Evolutionary conservation across 2,888 invertebrate species (phyloP), one percentile per base, ranked within the genome.

Genomic region (Cryptus viduatorius): DNA sequence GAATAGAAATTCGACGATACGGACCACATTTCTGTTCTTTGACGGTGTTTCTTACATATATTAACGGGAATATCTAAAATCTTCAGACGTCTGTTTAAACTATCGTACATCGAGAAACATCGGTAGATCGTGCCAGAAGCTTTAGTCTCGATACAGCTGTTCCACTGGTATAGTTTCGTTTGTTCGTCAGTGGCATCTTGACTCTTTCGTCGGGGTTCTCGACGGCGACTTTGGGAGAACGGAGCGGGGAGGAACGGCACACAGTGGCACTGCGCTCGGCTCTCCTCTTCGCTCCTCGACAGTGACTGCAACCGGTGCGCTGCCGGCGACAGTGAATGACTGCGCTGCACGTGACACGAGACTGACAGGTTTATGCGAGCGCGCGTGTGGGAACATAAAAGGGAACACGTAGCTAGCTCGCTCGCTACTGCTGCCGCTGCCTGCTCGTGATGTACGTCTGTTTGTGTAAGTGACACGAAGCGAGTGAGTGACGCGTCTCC

Each of bases 301-400:
- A 84, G 84, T 85, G 85, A 85, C 86, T 87, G 83, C 86, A 82
- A 86, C 89, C 89, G 91, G 90, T 90, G 89, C 91, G 89, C 91
- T 92, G 92, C 87, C 89, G 89, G 90, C 90, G 92, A 93, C 92
- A 90, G 91, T 93, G 93, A 93, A 93, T 93, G 93, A 93, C 93
- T 93, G 92, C 91, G 87, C 92, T 93, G 93, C 92, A 87, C 90
- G 90, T 93, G 93, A 93, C 93, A 93, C 90, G 90, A 93, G 93
- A 93, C 93, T 93, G 93, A 93, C 93, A 93, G 93, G 93, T 93
- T 93, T 93, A 93, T 93, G 93, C 91, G 91, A 91, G 88, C 90
- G 90, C 91, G 90, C 90, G 91, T 91, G 92, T 92, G 93, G 91
- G 92, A 92, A 91, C 91, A 92, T 91, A 93, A 92, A 93, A 93